A percentile compares a stretch with the other conserved stretches of the same genome.
Evolutionary conservation across 2,888 invertebrate genomes (phyloP).

Genomic region (Encarsia formosa): DNA sequence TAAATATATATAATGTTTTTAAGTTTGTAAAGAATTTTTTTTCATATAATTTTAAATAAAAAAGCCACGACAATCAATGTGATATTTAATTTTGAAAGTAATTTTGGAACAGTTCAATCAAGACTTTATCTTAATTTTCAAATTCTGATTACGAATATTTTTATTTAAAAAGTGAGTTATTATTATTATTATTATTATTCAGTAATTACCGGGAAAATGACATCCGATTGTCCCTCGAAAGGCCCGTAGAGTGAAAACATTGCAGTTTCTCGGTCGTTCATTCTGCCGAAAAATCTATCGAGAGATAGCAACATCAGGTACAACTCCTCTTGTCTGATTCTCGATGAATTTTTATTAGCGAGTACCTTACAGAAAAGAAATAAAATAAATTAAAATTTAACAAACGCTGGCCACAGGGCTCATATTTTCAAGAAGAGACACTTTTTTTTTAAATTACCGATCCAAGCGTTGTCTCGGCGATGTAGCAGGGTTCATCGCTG

Average conservation of each 20-base stretch:
- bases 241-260: slow-evolving; percentile 69
- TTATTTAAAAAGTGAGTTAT: too few relatives aligned
- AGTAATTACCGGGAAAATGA: slow-evolving; percentile 61
- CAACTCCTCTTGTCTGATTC: slow-evolving; percentile 63
- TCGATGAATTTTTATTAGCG: slow-evolving; percentile 56
- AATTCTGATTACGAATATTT: too few relatives aligned
- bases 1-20: too few relatives aligned
- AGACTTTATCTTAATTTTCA: too few relatives aligned
- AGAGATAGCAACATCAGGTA: slow-evolving; percentile 66
- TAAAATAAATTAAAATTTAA: slow-evolving; percentile 41
- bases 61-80: too few relatives aligned
- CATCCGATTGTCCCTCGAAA: slow-evolving; percentile 61
- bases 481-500: slow-evolving; percentile 33
- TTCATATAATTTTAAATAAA: too few relatives aligned
- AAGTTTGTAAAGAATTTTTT: too few relatives aligned
- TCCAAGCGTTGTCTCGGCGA: slow-evolving; percentile 44
- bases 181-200: too few relatives aligned
- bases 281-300: slow-evolving; percentile 68
- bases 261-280: slow-evolving; percentile 54
- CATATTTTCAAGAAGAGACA: background rate
- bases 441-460: slow-evolving; percentile 35
- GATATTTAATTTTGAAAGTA: too few relatives aligned
- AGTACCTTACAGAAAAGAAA: too few relatives aligned
- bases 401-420: background rate
- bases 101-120: too few relatives aligned